Evolutionary conservation across 2,113 vertebrate species (phyloP), one percentile per base, ranked within the genome.

Genomic region (Zingel zingel): DNA sequence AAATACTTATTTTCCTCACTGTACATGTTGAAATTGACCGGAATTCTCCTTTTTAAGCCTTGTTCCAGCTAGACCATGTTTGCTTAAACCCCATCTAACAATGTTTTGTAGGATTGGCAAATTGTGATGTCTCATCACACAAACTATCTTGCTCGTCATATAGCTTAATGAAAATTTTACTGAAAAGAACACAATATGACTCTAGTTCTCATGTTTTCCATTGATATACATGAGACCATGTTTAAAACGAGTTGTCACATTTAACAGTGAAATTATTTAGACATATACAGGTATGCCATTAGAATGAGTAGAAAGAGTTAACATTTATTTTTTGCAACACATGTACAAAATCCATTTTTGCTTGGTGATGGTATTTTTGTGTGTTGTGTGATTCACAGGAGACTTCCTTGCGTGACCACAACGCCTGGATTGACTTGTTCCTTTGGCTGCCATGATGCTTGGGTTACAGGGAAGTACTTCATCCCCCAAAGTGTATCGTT

Each of bases 401-500:
- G 50, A 47, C 56, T 4, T 8, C 54, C 15, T 61, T 77, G 25
- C 74, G 56, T 82, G 61, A 88, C 70, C 30, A 71, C 73, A 45
- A 68, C 21, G 21, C 56, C 84, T 23, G 53, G 72, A 70, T 72
- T 43, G 43, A 23, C 19, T 57, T 63, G 65, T 39, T 15, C 2
- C 25, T 43, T 39, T 72, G 58, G 54, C 64, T 76, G 77, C 77
- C 79, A 90, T 62, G 83, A 96, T 96, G 95, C 94, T 95, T 58
- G 95, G 94, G 5, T 84, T 95, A 65, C 94, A 95, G 81, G 94
- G 95, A 86, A 93, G 77, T 16, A 19, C 89, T 80, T 89, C 93
- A 0, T 61, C 93, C 3, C 68, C 90, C 25, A 95, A 95, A 88
- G 90, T 94, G 19, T 95, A 94, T 61, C 92, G 90, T 39, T 96